These are phyloP conservation scores for Phoxinus phoxinus DNA, from an alignment of 2,113 vertebrate species.

Conservation along the genomic window DNA sequence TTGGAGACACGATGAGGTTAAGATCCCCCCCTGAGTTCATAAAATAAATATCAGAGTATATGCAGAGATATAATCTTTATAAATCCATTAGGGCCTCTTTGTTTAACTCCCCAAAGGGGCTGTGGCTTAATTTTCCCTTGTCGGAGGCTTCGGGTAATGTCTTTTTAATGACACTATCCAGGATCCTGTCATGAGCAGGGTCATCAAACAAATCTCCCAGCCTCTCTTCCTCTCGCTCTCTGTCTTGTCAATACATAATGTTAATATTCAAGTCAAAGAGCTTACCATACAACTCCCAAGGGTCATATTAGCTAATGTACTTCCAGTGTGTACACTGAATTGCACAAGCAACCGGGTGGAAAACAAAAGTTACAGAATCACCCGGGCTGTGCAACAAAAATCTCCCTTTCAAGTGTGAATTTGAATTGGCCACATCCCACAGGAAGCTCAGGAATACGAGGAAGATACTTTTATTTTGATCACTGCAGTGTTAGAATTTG, in stretches of 20 bases:
- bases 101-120: constrained; percentile 60
- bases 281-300: background rate
- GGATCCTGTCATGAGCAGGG: constrained; percentile 39
- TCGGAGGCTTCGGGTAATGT: constrained; percentile 59
- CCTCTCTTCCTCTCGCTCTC: background rate
- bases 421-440: background rate
- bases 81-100: constrained; percentile 63
- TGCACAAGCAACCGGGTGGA: background rate
- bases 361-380: background rate
- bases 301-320: background rate
- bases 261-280: constrained; percentile 19
- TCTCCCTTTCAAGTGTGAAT: background rate
- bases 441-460: background rate
- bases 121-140: constrained; percentile 54
- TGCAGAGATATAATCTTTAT: constrained; percentile 63
- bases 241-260: constrained; percentile 27
- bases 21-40: constrained; percentile 56
- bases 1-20: constrained; percentile 48
- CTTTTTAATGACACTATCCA: constrained; percentile 62
- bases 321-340: background rate
- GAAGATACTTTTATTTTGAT: too few species aligned
- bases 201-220: constrained; percentile 38
- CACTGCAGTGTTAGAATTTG: background rate
- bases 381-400: background rate
- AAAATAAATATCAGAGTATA: constrained; percentile 69